phyloP scores from a whole-genome alignment of 1,140 invertebrate species.

The Pseudomyrmex dendroicus region DNA sequence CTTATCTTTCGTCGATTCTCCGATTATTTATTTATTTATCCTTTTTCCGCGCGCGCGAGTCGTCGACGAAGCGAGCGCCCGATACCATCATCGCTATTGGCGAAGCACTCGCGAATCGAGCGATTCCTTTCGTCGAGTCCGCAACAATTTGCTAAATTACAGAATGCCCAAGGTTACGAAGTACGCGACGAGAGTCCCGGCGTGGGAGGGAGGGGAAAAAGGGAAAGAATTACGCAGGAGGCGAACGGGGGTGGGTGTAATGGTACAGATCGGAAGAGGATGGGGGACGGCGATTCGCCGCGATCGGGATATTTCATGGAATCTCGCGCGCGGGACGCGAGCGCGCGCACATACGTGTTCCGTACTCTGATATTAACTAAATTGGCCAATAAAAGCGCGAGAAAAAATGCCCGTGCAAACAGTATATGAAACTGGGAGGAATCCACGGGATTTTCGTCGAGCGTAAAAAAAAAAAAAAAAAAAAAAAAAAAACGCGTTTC shows the following conservation, averaged over 20 bases:
- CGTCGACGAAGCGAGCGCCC: conserved; percentile 1
- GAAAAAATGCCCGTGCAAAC: conserved; percentile 54
- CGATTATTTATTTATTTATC: conserved; percentile 58
- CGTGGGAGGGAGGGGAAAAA: conserved; percentile 41
- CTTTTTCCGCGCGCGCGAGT: conserved; percentile 18
- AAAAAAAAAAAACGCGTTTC: background rate
- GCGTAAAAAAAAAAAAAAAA: background rate
- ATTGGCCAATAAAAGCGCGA: conserved; percentile 61
- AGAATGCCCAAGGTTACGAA: conserved; percentile 77
- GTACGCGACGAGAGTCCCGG: conserved; percentile 66
- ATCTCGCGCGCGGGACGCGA: conserved; percentile 54
- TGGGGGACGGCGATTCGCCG: conserved; percentile 17
- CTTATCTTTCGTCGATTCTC: conserved; percentile 28
- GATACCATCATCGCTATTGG: conserved; percentile 51
- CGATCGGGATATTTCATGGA: conserved; percentile 58
- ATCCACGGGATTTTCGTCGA: conserved; percentile 32
- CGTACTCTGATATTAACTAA: conserved; percentile 59
- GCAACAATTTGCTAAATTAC: conserved; percentile 77
- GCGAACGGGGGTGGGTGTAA: conserved; percentile 37
- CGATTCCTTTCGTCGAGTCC: conserved; percentile 67
- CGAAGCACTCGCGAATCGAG: conserved; percentile 59
- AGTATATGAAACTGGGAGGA: conserved; percentile 35
- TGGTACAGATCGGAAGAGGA: conserved; percentile 27
- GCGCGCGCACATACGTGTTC: conserved; percentile 17
- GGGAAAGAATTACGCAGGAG: conserved; percentile 18